These are phyloP conservation scores for Sturnus vulgaris DNA, from an alignment of 2,113 vertebrate species.

Conservation along the genomic window DNA sequence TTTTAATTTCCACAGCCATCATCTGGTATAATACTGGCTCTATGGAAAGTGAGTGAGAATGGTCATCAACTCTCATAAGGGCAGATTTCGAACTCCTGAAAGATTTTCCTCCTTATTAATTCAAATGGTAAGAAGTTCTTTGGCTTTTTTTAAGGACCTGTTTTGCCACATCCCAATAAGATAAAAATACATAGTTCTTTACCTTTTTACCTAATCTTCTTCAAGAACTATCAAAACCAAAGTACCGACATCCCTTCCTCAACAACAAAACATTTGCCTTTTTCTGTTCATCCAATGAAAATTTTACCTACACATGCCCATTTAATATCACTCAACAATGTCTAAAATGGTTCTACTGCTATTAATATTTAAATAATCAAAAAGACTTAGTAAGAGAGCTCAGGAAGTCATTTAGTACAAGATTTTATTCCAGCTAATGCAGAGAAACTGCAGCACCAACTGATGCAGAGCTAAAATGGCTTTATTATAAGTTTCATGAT, in stretches of 20 bases:
- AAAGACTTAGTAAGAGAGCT: background rate
- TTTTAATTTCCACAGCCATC: background rate
- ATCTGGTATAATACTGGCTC: background rate
- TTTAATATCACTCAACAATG: background rate
- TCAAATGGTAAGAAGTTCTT: background rate
- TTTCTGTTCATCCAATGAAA: background rate
- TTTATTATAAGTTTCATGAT: rapidly evolving
- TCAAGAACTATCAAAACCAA: background rate
- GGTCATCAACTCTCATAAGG: background rate
- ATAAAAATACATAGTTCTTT: background rate
- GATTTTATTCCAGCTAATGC: background rate
- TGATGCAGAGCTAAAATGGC: background rate
- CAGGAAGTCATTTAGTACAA: background rate
- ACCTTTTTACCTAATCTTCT: background rate
- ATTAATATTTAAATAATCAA: background rate
- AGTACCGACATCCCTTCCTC: background rate
- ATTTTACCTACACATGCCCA: background rate
- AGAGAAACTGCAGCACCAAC: background rate
- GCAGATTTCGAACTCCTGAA: background rate
- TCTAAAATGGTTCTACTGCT: background rate
- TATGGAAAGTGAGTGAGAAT: background rate
- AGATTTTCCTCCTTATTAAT: background rate
- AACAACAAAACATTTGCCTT: background rate
- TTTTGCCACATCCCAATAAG: background rate
- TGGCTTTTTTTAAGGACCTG: background rate